Percentiles rank a stretch among this genome's conserved stretches.
Conservation (phyloP, 2,113 vertebrate genomes). For the Podarcis raffonei region DNA sequence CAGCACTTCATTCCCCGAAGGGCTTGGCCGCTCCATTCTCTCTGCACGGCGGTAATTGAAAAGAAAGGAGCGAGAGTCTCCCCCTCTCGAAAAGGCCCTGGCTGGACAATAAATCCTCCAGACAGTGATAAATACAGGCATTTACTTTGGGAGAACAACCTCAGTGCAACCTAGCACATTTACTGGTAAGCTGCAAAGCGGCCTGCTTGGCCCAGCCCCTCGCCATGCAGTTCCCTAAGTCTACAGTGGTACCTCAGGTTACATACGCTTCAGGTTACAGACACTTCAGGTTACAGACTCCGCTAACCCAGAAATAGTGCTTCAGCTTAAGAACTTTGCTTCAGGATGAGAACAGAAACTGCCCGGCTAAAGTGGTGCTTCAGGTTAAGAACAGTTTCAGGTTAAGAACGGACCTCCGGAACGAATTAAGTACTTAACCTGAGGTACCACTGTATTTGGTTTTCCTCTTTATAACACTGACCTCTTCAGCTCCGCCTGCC, state of each 20-base stretch:
- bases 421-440: no score
- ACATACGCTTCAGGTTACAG: no score
- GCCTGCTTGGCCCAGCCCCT: background rate
- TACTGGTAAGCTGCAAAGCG: background rate
- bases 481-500: background rate
- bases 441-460: background rate
- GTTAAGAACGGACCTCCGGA: no score
- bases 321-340: no score
- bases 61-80: conserved; percentile 61
- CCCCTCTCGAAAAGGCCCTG: conserved; percentile 45
- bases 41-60: conserved; percentile 68
- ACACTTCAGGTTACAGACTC: no score
- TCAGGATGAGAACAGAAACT: no score
- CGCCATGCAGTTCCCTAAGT: background rate
- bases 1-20: conserved; percentile 57
- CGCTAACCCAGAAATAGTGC: no score
- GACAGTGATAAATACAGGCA: conserved; percentile 67
- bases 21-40: conserved; percentile 42
- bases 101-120: conserved; percentile 65
- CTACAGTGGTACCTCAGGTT: no score
- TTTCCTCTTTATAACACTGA: background rate
- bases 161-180: conserved; percentile 22
- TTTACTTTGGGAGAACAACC: conserved; percentile 64
- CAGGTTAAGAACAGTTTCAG: no score
- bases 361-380: no score